Evolutionary conservation across 2,888 invertebrate genomes (phyloP), one percentile per base, ranked within the genome.

Genomic region (Gerris lacustris): DNA sequence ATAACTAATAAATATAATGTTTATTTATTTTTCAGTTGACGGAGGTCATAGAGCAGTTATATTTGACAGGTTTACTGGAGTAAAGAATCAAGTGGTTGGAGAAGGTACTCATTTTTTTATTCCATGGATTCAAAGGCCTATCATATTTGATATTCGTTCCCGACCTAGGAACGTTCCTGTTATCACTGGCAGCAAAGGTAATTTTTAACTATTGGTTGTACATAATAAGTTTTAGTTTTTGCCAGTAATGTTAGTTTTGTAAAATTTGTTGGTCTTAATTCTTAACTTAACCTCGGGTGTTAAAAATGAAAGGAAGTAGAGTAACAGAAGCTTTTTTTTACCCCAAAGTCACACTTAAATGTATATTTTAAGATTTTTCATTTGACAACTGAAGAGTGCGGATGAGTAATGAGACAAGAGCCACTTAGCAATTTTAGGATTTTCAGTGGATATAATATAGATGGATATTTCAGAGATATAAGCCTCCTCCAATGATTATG

Each of bases 1-100:
- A n/a, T n/a, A n/a, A n/a, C n/a, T n/a, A n/a, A n/a, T n/a, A n/a
- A n/a, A n/a, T n/a, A n/a, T n/a, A n/a, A n/a, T n/a, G 44, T 15
- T 68, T n/a, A n/a, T n/a, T 64, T 44, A 66, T n/a, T 66, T 82
- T 87, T 73, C 82, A 92, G 98, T 99, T 81, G 98, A 99, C 80
- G 98, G 98, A 78, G 98, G 98, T 67, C 92, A 98, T 80, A 87
- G 98, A 80, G 98, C 98, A 75, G 97, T 99, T n/a, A 99, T 99
- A 77, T 99, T 99, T 80, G 99, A 99, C 83, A 88, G 99, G 79
- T 99, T 99, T 82, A 85, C 88, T 71, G 99, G 99, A 79, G 90
- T 99, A 64, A 96, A 96, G 80, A 89, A 91, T 75, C 82, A 85
- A 69, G 96, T 99, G 11, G 88, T 92, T 45, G 98, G 98, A 44